Evolutionary conservation across 2,113 vertebrate species (phyloP), one percentile per base, ranked within the genome.

Genomic region (Pitta sordida): DNA sequence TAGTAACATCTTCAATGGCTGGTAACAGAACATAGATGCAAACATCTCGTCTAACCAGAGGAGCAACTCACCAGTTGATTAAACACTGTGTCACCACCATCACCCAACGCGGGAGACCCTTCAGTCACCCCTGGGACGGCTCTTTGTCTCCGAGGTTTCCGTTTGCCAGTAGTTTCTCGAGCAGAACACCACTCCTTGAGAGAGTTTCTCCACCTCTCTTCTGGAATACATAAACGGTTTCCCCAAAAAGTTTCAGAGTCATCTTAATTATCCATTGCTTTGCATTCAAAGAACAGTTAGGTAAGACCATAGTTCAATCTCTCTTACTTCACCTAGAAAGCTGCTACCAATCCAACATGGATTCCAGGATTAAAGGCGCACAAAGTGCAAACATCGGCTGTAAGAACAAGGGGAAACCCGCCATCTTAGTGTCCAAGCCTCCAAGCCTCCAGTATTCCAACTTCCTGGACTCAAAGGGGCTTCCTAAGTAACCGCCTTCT

Each of bases 171-270:
- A 41, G 82, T 94, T 78, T 97, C 98, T 80, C 97, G 98, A 49
- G 96, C 97, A 30, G 98, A 97, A 88, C 98, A 99, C 99, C 99
- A 99, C 83, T 99, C 43, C 10, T 96, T 98, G 69, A 99, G 97
- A 27, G 94, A 96, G 10, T 89, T 98, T 92, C 98, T 98, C 55
- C 98, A 98, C 58, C 97, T 98, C 89, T 98, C 98, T 94, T 98
- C 99, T 99, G 97, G 43, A 93, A 94, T 39, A 43, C 55, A 48
- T 46, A 58, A 63, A 64, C 32, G 22, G 58, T 73, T 51, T 23
- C 36, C 36, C 67, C 22, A 43, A 23, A 30, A 73, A 14, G 14
- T 41, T 86, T 67, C 32, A 51, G 26, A 56, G 10, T 21, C 3
- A 15, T 43, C 46, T 36, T 62, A 86, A 48, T 20, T 39, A 91